Conservation (phyloP, 1,140 invertebrate species). For the Saccostrea cuccullata region DNA sequence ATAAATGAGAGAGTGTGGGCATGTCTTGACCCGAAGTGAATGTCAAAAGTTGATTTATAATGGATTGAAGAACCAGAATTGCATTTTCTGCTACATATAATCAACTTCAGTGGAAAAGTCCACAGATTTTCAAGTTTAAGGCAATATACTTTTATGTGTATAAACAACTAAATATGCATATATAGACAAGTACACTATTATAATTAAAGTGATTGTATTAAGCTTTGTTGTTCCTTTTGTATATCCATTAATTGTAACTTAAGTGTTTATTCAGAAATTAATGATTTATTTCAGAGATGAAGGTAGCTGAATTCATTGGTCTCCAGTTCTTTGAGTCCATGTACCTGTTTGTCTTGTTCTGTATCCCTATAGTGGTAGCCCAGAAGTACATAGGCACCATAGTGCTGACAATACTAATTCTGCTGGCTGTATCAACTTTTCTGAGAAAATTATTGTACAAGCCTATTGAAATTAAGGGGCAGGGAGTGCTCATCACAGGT, state of each 20-base stretch:
- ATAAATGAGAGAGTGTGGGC: too few species aligned
- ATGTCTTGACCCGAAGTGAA: too few species aligned
- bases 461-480: conserved; percentile 37
- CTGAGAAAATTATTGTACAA: conserved; percentile 36
- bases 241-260: too few species aligned
- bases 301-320: conserved; percentile 20
- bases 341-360: conserved; percentile 35
- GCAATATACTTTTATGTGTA: too few species aligned
- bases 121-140: too few species aligned
- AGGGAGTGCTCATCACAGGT: conserved; percentile 54
- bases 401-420: not conserved
- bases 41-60: too few species aligned
- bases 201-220: too few species aligned
- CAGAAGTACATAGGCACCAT: conserved; percentile 9
- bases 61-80: too few species aligned
- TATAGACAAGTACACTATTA: not conserved
- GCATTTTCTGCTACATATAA: too few species aligned
- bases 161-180: too few species aligned
- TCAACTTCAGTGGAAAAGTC: too few species aligned
- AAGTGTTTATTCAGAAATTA: not conserved
- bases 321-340: conserved; percentile 37
- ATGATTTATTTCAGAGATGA: conserved; percentile 31
- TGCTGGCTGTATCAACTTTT: not conserved
- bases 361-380: conserved; percentile 37
- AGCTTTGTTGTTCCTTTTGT: too few species aligned